These are phyloP conservation scores for Melanotaenia duboulayi DNA, from an alignment of 2,113 vertebrate species.

Conservation along the genomic window DNA sequence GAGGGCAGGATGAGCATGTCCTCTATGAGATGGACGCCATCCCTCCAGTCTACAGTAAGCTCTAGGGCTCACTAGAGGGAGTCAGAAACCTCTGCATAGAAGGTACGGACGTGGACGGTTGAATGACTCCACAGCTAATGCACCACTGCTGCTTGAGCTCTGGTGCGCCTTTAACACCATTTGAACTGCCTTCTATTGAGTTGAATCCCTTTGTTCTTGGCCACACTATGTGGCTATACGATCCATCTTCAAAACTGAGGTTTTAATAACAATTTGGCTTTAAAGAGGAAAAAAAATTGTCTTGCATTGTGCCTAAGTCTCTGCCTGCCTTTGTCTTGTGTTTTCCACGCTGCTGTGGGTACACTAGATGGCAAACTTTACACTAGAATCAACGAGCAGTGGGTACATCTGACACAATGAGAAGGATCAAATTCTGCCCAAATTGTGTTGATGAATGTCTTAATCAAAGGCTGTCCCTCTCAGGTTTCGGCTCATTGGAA, in stretches of 20 bases:
- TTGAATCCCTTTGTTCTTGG: conserved; percentile 70
- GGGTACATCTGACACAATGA: conserved; percentile 52
- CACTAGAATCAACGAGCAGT: conserved; percentile 65
- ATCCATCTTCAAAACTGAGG: conserved; percentile 38
- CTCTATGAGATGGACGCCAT: conserved; percentile 68
- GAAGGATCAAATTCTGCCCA: conserved; percentile 76
- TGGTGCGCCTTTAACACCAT: conserved; percentile 66
- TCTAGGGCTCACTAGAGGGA: conserved; percentile 82
- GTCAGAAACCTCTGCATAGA: conserved; percentile 80
- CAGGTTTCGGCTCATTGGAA: conserved; percentile 83
- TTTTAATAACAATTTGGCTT: conserved; percentile 55
- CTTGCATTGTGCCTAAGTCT: conserved; percentile 26
- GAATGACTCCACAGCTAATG: conserved; percentile 77
- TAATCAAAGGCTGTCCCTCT: conserved; percentile 83
- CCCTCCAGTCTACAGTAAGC: conserved; percentile 74
- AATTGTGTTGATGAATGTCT: conserved; percentile 84
- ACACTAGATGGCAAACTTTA: conserved; percentile 84
- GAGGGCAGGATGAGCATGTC: conserved; percentile 48
- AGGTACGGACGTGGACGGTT: conserved; percentile 63
- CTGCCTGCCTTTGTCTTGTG: conserved; percentile 63
- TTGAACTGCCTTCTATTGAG: conserved; percentile 60
- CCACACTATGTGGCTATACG: conserved; percentile 4
- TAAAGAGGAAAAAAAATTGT: conserved; percentile 18
- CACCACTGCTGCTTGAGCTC: conserved; percentile 73
- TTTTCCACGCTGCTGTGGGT: conserved; percentile 60